Conservation (phyloP, 2,888 invertebrate genomes). For the Saturnia pavonia region DNA sequence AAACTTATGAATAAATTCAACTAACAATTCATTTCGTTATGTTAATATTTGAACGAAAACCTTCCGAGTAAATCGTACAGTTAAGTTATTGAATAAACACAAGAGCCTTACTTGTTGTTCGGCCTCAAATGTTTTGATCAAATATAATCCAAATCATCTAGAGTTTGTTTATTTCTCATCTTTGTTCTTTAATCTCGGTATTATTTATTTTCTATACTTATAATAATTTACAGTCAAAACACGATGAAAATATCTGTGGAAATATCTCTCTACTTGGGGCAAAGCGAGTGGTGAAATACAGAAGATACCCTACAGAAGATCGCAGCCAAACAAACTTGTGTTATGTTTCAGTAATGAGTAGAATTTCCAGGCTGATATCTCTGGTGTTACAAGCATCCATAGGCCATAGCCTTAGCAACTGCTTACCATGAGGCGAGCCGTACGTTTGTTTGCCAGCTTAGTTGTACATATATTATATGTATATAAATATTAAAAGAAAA, state of each 20-base stretch:
- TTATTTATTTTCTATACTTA: background rate
- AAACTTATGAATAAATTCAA: conserved; percentile 3
- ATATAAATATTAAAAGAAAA: too few species aligned
- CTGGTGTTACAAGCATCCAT: too few species aligned
- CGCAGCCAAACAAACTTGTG: too few species aligned
- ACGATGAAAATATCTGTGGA: background rate
- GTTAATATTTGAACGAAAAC: conserved; percentile 25
- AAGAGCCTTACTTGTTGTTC: conserved; percentile 14
- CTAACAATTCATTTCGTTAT: conserved; percentile 31
- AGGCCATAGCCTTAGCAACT: too few species aligned
- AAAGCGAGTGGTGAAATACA: too few species aligned
- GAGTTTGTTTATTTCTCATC: background rate
- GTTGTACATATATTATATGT: too few species aligned
- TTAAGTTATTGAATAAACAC: conserved; percentile 25
- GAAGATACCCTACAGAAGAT: too few species aligned
- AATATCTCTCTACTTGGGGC: too few species aligned
- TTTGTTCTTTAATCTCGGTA: background rate
- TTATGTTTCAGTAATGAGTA: too few species aligned
- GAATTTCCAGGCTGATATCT: too few species aligned
- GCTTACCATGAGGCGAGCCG: too few species aligned
- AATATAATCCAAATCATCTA: conserved; percentile 7
- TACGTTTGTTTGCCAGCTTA: too few species aligned
- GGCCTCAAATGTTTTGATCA: conserved; percentile 10
- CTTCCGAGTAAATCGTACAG: conserved; percentile 19
- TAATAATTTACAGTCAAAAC: background rate